These are phyloP conservation scores for Pseudococcus jackbeardsleyi DNA, from an alignment of 2,888 invertebrate species.

Conservation along the genomic window DNA sequence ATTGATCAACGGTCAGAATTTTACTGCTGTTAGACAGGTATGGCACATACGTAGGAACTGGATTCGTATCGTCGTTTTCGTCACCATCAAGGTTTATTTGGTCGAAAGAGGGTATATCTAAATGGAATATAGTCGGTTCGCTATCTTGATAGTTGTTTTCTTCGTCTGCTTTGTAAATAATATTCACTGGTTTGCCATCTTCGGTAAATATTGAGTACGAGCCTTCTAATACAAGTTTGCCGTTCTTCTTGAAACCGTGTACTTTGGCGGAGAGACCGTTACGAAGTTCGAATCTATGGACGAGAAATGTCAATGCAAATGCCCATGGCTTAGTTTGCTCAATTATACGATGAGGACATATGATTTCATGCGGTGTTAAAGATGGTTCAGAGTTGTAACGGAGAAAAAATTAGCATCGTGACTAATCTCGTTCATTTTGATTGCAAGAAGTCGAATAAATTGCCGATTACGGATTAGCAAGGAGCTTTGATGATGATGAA, in stretches of 20 bases:
- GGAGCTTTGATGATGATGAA: background rate
- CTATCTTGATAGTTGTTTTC: slow-evolving; percentile 4
- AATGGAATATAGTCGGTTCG: slow-evolving; percentile 9
- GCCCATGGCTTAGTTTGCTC: slow-evolving; percentile 4
- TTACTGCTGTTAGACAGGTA: background rate
- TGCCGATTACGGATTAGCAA: background rate
- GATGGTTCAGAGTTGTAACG: background rate
- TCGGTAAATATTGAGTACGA: slow-evolving; percentile 56
- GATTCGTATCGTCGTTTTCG: background rate
- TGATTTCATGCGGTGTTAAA: background rate
- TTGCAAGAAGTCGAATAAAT: background rate
- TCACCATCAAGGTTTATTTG: slow-evolving; percentile 28
- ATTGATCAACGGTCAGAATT: background rate
- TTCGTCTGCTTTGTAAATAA: slow-evolving; percentile 50
- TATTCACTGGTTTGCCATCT: slow-evolving; percentile 60
- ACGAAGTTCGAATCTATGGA: slow-evolving; percentile 52
- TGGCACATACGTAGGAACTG: background rate
- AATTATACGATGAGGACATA: background rate
- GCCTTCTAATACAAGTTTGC: slow-evolving; percentile 54
- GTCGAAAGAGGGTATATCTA: background rate
- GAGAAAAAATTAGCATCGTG: background rate
- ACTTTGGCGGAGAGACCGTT: slow-evolving; percentile 51
- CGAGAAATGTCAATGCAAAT: slow-evolving; percentile 30
- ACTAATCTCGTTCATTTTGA: background rate
- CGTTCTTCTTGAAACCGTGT: slow-evolving; percentile 55